Conservation (phyloP, 2,888 invertebrate genomes). For the Ecliptopera silaceata region DNA sequence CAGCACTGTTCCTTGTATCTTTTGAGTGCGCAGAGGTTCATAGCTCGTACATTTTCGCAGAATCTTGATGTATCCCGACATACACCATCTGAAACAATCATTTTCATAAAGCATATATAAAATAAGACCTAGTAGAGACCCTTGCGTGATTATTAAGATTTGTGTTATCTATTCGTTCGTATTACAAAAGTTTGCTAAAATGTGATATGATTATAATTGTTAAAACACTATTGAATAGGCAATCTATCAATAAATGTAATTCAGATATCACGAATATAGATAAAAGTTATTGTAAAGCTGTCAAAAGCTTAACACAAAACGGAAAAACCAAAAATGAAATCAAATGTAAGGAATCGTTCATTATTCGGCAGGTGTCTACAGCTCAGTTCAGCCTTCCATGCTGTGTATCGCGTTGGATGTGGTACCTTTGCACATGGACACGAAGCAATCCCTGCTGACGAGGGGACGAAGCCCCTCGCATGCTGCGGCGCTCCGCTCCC, state of each 20-base stretch:
- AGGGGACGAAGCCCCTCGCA: constrained; percentile 91
- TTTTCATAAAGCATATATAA: neutral
- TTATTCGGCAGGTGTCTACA: no score
- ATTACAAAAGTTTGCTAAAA: neutral
- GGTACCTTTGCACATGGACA: constrained; percentile 83
- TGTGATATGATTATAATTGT: neutral
- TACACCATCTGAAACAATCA: constrained; percentile 77
- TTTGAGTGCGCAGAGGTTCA: constrained; percentile 93
- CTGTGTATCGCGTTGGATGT: no score
- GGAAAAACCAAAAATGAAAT: no score
- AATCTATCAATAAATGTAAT: neutral
- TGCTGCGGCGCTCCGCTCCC: constrained; percentile 90
- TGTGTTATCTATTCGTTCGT: no score
- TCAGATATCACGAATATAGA: neutral
- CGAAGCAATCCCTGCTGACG: constrained; percentile 90
- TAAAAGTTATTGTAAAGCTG: neutral
- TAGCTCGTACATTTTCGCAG: constrained; percentile 92
- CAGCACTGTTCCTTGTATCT: constrained; percentile 95
- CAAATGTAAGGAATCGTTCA: no score
- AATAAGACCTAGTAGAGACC: neutral
- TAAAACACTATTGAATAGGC: no score
- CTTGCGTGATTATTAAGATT: no score
- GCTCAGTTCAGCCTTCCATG: no score
- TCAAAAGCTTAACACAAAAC: neutral
- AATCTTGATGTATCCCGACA: constrained; percentile 92